These are phyloP conservation scores for Orestias chungarensis DNA, from an alignment of 2,797 vertebrate species.

Conservation along the genomic window DNA sequence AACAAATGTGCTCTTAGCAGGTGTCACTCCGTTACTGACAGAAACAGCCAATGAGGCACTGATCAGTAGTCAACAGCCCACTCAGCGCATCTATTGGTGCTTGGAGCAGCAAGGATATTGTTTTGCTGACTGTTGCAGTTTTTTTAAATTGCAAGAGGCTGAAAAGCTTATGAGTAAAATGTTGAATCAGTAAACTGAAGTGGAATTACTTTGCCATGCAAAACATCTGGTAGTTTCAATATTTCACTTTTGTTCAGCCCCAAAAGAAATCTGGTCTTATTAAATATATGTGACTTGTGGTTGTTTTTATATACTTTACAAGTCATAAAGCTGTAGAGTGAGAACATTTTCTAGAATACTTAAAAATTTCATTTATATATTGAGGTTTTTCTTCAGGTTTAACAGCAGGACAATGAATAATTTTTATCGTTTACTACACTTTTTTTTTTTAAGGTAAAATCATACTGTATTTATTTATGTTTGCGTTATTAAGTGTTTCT, in stretches of 20 bases:
- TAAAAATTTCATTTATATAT: not conserved
- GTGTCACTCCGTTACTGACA: slow-evolving; percentile 56
- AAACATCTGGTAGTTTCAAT: not conserved
- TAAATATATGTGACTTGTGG: not conserved
- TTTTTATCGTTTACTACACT: not conserved
- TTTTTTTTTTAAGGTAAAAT: not conserved
- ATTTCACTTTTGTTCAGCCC: not conserved
- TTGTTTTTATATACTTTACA: not conserved
- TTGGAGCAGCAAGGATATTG: not conserved
- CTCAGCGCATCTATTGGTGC: not conserved
- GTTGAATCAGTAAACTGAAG: slow-evolving; percentile 9
- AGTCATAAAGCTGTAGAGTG: not conserved
- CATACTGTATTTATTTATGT: too few relatives aligned
- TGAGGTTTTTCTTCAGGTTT: not conserved
- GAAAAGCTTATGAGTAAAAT: not conserved
- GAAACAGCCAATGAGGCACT: not conserved
- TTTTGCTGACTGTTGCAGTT: slow-evolving; percentile 3
- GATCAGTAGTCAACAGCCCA: not conserved
- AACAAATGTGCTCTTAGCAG: slow-evolving; percentile 61
- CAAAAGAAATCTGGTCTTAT: not conserved
- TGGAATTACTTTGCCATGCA: not conserved
- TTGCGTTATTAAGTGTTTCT: not conserved
- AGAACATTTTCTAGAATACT: not conserved
- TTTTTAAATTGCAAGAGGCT: slow-evolving; percentile 30
- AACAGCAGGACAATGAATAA: not conserved